These are phyloP conservation scores for Hydriomena furcata DNA, from an alignment of 2,888 invertebrate species.

Conservation along the genomic window DNA sequence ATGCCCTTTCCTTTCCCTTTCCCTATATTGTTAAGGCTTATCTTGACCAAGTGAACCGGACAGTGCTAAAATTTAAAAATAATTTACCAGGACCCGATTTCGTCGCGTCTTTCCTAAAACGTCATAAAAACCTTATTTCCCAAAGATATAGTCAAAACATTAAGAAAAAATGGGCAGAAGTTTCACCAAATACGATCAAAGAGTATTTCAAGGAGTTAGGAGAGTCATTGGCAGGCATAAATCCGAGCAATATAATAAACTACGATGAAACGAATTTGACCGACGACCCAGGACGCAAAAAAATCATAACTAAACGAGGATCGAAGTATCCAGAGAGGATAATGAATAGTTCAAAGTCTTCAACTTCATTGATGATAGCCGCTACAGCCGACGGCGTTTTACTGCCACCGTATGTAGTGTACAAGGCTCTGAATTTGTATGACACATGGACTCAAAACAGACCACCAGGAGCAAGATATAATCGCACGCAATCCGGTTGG, in stretches of 20 bases:
- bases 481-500: constrained; percentile 21
- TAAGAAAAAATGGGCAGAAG: constrained; percentile 6
- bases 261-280: constrained; percentile 20
- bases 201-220: constrained; percentile 12
- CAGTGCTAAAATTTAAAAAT: too few species aligned
- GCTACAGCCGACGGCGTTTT: constrained; percentile 15
- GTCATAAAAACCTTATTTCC: constrained; percentile 3
- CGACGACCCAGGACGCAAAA: constrained; percentile 17
- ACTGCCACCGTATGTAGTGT: constrained; percentile 19
- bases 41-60: too few species aligned
- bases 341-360: constrained; percentile 16
- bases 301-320: constrained; percentile 5
- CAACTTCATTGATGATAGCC: constrained; percentile 23
- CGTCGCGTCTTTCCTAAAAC: constrained; percentile 1
- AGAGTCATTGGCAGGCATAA: constrained; percentile 7
- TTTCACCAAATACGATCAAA: constrained; percentile 1
- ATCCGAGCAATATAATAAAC: constrained; percentile 14
- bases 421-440: constrained; percentile 16
- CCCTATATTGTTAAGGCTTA: too few species aligned
- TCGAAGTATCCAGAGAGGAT: constrained; percentile 7
- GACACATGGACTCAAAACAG: constrained; percentile 18
- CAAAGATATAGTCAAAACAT: constrained; percentile 7
- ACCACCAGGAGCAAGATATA: constrained; percentile 17
- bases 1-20: too few species aligned
- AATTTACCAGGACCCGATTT: constrained; percentile 15